phyloP scores from a whole-genome alignment of 1,140 invertebrate genomes.

The Leptonema lineaticorne region DNA sequence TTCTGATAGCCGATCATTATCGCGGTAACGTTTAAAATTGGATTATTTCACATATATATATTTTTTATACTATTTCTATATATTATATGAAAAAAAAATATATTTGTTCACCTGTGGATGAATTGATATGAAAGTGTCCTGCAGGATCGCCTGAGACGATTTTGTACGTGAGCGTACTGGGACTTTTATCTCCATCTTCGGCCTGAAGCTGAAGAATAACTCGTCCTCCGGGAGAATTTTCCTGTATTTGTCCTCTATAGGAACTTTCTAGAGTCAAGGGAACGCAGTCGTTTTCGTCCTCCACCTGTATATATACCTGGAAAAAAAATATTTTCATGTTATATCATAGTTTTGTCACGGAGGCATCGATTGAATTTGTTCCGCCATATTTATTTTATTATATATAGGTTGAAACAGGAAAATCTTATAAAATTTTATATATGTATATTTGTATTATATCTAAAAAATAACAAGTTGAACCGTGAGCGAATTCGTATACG shows the following conservation, averaged over 20 bases:
- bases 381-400: too few relatives aligned
- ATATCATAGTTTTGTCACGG: too few relatives aligned
- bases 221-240: constrained; percentile 74
- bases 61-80: too few relatives aligned
- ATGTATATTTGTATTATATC: too few relatives aligned
- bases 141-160: constrained; percentile 85
- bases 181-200: constrained; percentile 71
- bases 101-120: constrained; percentile 68
- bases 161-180: constrained; percentile 72
- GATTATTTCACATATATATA: neutral
- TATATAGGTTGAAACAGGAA: too few relatives aligned
- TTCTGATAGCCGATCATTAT: neutral
- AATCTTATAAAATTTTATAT: too few relatives aligned
- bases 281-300: constrained; percentile 87
- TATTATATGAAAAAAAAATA: neutral
- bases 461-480: too few relatives aligned
- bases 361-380: too few relatives aligned
- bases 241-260: constrained; percentile 78
- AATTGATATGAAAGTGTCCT: constrained; percentile 81
- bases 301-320: constrained; percentile 78
- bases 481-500: too few relatives aligned
- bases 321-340: neutral
- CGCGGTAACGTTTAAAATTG: neutral
- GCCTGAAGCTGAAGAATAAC: constrained; percentile 75
- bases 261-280: constrained; percentile 79